Evolutionary conservation across 92 coral and sea anemone genomes (phyloP).

Genomic region (Pocillopora grandis): DNA sequence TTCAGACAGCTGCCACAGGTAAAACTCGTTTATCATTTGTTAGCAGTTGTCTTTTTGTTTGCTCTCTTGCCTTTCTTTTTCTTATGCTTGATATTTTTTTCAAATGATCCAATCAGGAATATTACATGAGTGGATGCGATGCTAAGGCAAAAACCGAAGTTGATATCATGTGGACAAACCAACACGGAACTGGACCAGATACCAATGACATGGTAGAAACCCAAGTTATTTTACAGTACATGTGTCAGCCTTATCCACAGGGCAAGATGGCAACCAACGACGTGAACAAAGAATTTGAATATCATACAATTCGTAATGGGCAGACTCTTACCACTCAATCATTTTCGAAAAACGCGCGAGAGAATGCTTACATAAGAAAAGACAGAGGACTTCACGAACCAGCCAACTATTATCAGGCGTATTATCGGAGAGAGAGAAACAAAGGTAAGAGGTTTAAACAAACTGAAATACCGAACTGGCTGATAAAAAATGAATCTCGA

Average conservation of each 20-base stretch:
- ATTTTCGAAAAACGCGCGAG: background rate
- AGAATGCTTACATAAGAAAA: background rate
- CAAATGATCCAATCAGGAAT: conserved; percentile 2
- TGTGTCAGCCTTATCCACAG: conserved; percentile 6
- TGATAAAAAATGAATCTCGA: background rate
- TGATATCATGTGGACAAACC: conserved; percentile 61
- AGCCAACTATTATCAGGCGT: background rate
- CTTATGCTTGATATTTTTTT: too few relatives aligned
- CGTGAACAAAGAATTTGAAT: background rate
- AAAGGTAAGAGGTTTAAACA: background rate
- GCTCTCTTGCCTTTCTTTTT: too few relatives aligned
- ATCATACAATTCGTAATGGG: conserved; percentile 17
- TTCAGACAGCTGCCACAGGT: conserved; percentile 51
- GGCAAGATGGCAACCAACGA: background rate
- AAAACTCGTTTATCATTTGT: background rate
- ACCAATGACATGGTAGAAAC: conserved; percentile 39
- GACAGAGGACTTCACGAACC: background rate
- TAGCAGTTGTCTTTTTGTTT: too few relatives aligned
- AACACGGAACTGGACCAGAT: conserved; percentile 52
- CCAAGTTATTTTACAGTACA: conserved; percentile 46
- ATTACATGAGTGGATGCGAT: conserved; percentile 45
- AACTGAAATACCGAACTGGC: background rate
- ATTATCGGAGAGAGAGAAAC: background rate
- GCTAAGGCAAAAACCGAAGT: conserved; percentile 43
- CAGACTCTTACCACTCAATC: background rate